These are phyloP conservation scores for rat (Rattus norvegicus) DNA, from an alignment of 2,113 vertebrate genomes.

Conservation along the genomic window DNA sequence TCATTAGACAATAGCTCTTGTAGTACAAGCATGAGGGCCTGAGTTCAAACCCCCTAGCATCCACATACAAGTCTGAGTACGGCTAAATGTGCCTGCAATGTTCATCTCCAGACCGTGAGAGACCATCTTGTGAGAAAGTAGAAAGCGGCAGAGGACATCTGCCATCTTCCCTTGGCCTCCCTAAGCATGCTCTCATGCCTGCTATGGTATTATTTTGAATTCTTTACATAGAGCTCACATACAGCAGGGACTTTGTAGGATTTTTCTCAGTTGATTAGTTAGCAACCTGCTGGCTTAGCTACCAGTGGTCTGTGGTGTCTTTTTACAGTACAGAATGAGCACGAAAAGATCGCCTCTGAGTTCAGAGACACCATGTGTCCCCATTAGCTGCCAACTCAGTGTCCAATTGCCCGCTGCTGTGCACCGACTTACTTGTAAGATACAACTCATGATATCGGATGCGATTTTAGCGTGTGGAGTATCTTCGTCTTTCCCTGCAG, in stretches of 20 bases:
- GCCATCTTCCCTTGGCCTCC: neutral
- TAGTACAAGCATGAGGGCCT: neutral
- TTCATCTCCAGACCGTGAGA: neutral
- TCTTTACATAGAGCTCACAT: neutral
- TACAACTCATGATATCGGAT: conserved; percentile 97
- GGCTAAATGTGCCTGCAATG: neutral
- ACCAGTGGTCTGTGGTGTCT: neutral
- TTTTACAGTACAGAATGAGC: neutral
- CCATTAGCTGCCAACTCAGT: neutral
- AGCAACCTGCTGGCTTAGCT: neutral
- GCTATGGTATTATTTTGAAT: neutral
- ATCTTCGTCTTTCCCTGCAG: conserved; percentile 92
- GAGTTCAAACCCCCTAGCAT: too few relatives aligned
- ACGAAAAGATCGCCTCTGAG: neutral
- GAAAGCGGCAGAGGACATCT: neutral
- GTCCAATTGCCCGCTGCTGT: neutral
- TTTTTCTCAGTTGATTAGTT: neutral
- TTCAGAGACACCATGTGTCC: neutral
- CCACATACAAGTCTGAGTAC: neutral
- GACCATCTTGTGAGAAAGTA: neutral
- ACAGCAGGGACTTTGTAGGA: neutral
- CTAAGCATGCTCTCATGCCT: neutral
- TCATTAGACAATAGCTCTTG: neutral
- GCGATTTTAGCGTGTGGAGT: conserved; percentile 97
- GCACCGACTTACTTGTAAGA: conserved; percentile 92